A percentile compares a stretch with the other conserved stretches of the same genome.
Evolutionary conservation across 2,888 invertebrate species (phyloP).

Genomic region (Orthosia gothica): DNA sequence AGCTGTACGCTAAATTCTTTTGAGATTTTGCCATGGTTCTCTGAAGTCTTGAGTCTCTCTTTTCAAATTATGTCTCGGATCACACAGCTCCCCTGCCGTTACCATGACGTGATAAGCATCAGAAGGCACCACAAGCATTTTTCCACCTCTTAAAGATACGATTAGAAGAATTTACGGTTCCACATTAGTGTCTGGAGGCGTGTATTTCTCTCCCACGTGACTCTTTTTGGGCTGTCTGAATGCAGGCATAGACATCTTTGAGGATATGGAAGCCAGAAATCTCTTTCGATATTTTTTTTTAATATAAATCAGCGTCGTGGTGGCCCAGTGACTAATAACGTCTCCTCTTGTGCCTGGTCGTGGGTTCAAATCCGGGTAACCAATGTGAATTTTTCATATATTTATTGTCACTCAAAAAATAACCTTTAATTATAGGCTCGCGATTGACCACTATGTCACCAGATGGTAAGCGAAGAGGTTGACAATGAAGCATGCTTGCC

Average conservation of each 20-base stretch:
- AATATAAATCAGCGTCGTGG: neutral
- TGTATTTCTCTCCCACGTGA: slow-evolving; percentile 6
- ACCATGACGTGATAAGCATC: slow-evolving; percentile 82
- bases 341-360: too few relatives aligned
- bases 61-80: slow-evolving; percentile 70
- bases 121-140: slow-evolving; percentile 79
- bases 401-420: too few relatives aligned
- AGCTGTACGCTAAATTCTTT: slow-evolving; percentile 17
- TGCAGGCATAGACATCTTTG: slow-evolving; percentile 71
- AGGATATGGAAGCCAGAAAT: neutral
- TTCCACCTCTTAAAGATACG: slow-evolving; percentile 76
- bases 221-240: slow-evolving; percentile 76
- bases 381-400: too few relatives aligned
- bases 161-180: slow-evolving; percentile 74
- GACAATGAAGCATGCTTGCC: too few relatives aligned
- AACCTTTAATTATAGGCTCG: too few relatives aligned
- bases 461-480: too few relatives aligned
- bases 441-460: too few relatives aligned
- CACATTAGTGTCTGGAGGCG: slow-evolving; percentile 25
- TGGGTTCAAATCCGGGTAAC: too few relatives aligned
- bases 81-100: slow-evolving; percentile 71
- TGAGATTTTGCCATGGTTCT: slow-evolving; percentile 72
- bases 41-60: slow-evolving; percentile 74
- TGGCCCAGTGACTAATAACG: too few relatives aligned
- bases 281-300: neutral